Conservation (phyloP, 1,140 invertebrate species). For the Pseudomyrmex dendroicus region DNA sequence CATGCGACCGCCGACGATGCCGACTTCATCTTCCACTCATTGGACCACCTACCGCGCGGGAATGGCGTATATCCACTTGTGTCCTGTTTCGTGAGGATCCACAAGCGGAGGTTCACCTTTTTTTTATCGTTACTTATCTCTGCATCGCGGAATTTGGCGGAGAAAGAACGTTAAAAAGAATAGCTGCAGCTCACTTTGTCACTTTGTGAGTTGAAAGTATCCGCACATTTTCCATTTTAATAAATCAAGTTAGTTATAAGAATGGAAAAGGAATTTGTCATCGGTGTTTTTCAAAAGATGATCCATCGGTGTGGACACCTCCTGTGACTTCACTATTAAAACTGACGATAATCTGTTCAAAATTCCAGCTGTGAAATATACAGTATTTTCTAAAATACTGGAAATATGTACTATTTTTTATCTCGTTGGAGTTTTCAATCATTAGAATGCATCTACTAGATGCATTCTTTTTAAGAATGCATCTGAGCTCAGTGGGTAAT, state of each 20-base stretch:
- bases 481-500: no score
- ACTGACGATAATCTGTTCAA: no score
- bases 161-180: neutral
- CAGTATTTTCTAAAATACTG: no score
- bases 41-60: constrained; percentile 57
- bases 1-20: neutral
- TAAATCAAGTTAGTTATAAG: neutral
- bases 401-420: no score
- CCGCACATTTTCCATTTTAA: neutral
- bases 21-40: neutral
- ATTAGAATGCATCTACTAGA: no score
- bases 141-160: constrained; percentile 27
- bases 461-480: no score
- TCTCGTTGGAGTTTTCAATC: no score
- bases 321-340: no score
- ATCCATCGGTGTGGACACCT: no score
- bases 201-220: neutral
- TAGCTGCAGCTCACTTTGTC: neutral
- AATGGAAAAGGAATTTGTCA: neutral
- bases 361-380: no score
- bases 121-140: constrained; percentile 35
- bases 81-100: constrained; percentile 43
- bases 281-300: neutral
- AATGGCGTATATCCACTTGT: constrained; percentile 35
- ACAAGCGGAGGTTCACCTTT: constrained; percentile 33